These are phyloP conservation scores for Sebastes diaconus DNA, from an alignment of 2,797 vertebrate genomes.

Conservation along the genomic window DNA sequence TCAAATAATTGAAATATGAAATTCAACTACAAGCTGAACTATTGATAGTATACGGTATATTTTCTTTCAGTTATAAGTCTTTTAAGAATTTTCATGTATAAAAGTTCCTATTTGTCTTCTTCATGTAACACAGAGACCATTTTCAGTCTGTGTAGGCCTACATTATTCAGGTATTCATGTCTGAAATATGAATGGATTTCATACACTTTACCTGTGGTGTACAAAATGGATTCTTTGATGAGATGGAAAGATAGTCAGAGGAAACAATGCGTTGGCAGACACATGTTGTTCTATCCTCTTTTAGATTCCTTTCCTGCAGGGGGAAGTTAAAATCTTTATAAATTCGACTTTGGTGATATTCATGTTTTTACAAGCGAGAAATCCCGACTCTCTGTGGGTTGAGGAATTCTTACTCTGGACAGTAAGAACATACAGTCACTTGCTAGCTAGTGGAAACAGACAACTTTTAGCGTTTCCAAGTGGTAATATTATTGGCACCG, in stretches of 20 bases:
- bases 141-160: not conserved
- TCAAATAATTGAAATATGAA: not conserved
- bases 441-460: too few relatives aligned
- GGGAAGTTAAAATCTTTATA: not conserved
- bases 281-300: not conserved
- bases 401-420: not conserved
- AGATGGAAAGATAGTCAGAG: not conserved
- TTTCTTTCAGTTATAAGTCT: not conserved
- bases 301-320: not conserved
- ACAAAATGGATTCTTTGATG: constrained; percentile 29
- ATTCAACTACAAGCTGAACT: not conserved
- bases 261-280: not conserved
- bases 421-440: too few relatives aligned
- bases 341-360: not conserved
- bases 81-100: not conserved
- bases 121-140: not conserved
- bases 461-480: too few relatives aligned
- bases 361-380: not conserved
- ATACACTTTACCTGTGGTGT: constrained; percentile 24
- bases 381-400: not conserved
- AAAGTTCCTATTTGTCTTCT: not conserved
- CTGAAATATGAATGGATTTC: constrained; percentile 40
- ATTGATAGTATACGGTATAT: not conserved
- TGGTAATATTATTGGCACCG: too few relatives aligned
- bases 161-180: constrained; percentile 21